Percentiles rank a stretch among this genome's conserved stretches.
These are phyloP conservation scores for Phaenicophaeus curvirostris DNA, from an alignment of 2,797 vertebrate species.

Conservation along the genomic window DNA sequence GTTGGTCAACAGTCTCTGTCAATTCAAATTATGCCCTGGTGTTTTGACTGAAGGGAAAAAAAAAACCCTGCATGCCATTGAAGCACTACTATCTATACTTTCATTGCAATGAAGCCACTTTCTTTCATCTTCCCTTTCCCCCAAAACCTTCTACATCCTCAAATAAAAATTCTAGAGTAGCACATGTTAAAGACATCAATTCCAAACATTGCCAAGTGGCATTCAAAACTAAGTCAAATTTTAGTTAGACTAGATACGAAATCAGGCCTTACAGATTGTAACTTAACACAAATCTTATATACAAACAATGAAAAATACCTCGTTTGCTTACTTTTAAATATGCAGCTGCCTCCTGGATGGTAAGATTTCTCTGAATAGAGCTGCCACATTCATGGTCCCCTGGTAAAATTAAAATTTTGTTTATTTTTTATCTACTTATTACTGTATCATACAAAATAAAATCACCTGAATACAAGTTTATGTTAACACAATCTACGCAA, in stretches of 20 bases:
- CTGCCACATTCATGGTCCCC: conserved; percentile 94
- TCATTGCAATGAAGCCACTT: not conserved
- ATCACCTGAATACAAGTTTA: not conserved
- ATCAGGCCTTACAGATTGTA: not conserved
- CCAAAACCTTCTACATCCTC: not conserved
- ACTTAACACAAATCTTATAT: not conserved
- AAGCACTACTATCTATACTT: not conserved
- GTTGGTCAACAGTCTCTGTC: not conserved
- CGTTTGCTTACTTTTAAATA: conserved; percentile 86
- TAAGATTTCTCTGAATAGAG: conserved; percentile 85
- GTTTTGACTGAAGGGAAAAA: not conserved
- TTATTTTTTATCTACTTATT: conserved; percentile 42
- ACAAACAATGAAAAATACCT: conserved; percentile 30
- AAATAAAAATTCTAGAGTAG: not conserved
- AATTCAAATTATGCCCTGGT: not conserved
- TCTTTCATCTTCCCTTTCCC: not conserved
- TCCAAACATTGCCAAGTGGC: not conserved
- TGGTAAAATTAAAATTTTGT: conserved; percentile 72
- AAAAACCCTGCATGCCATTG: not conserved
- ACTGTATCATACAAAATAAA: conserved; percentile 14
- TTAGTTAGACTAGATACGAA: not conserved
- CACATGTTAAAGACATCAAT: not conserved
- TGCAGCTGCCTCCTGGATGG: conserved; percentile 84
- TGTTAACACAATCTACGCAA: not conserved
- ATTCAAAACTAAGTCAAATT: not conserved